phyloP scores from a whole-genome alignment of 2,888 invertebrate species.

The Agrochola circellaris region DNA sequence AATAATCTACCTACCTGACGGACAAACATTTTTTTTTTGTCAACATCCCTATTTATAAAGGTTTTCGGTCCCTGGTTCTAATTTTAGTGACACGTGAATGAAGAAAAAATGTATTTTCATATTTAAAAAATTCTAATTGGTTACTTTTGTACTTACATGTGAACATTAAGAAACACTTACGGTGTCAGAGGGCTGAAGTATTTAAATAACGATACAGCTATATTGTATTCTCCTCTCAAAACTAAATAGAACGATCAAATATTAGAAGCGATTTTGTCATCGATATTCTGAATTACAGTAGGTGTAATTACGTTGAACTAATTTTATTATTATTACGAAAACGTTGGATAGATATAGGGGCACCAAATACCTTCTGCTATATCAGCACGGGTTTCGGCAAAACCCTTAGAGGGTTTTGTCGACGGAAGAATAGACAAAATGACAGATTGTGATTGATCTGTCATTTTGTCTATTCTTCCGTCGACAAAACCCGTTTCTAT shows the following conservation, averaged over 20 bases:
- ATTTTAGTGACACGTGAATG: neutral
- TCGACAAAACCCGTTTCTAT: too few relatives aligned
- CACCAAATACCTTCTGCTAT: neutral
- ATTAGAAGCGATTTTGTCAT: conserved; percentile 14
- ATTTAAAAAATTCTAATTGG: neutral
- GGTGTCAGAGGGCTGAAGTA: conserved; percentile 4
- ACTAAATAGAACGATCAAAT: neutral
- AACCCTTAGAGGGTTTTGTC: too few relatives aligned
- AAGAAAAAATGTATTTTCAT: neutral
- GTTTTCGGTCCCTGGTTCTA: too few relatives aligned
- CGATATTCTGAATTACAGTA: conserved; percentile 1
- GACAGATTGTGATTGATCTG: too few relatives aligned
- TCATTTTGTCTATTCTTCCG: too few relatives aligned
- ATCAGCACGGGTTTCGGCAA: too few relatives aligned
- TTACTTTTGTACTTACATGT: neutral
- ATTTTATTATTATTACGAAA: conserved; percentile 3
- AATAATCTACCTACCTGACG: too few relatives aligned
- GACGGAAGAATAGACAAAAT: too few relatives aligned
- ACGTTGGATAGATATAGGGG: neutral
- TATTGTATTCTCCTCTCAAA: neutral
- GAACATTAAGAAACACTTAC: neutral
- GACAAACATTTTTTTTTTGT: too few relatives aligned
- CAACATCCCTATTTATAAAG: too few relatives aligned
- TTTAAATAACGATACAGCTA: neutral
- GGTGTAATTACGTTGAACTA: conserved; percentile 11